These are phyloP conservation scores for Aulostomus chinensis DNA, from an alignment of 2,797 vertebrate species.

Conservation along the genomic window DNA sequence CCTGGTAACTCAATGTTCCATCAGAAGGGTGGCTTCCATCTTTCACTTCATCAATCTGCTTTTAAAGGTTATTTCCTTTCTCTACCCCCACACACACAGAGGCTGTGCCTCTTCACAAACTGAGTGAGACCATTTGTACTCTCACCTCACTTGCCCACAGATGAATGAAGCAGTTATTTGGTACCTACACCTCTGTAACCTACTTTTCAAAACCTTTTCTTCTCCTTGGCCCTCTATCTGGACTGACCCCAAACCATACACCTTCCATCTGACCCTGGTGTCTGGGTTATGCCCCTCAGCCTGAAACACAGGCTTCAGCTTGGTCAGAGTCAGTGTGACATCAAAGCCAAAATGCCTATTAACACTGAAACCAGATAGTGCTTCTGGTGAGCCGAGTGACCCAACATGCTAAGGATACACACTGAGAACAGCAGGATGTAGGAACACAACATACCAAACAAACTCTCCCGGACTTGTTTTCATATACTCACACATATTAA, in stretches of 20 bases:
- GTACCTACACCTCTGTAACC: too few species aligned
- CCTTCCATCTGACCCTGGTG: conserved; percentile 31
- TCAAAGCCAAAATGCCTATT: conserved; percentile 63
- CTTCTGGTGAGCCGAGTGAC: conserved; percentile 50
- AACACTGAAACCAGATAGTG: conserved; percentile 67
- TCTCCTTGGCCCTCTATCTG: not conserved
- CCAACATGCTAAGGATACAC: conserved; percentile 27
- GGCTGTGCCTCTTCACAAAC: too few species aligned
- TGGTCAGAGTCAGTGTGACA: conserved; percentile 24
- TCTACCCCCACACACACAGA: too few species aligned
- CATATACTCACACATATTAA: conserved; percentile 9
- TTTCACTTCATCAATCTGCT: conserved; percentile 10
- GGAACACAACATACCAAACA: conserved; percentile 16
- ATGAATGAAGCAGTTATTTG: too few species aligned
- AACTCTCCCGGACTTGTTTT: conserved; percentile 22
- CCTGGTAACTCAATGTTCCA: conserved; percentile 24
- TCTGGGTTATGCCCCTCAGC: conserved; percentile 47
- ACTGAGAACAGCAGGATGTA: conserved; percentile 40
- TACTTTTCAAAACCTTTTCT: too few species aligned
- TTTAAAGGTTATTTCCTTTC: not conserved
- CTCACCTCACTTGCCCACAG: too few species aligned
- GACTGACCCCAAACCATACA: conserved; percentile 7
- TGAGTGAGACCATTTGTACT: too few species aligned
- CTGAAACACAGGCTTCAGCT: conserved; percentile 56
- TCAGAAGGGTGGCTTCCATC: conserved; percentile 15